A percentile compares a stretch with the other conserved stretches of the same genome.
Evolutionary conservation across 2,888 invertebrate genomes (phyloP).

Genomic region (Apamea monoglypha): DNA sequence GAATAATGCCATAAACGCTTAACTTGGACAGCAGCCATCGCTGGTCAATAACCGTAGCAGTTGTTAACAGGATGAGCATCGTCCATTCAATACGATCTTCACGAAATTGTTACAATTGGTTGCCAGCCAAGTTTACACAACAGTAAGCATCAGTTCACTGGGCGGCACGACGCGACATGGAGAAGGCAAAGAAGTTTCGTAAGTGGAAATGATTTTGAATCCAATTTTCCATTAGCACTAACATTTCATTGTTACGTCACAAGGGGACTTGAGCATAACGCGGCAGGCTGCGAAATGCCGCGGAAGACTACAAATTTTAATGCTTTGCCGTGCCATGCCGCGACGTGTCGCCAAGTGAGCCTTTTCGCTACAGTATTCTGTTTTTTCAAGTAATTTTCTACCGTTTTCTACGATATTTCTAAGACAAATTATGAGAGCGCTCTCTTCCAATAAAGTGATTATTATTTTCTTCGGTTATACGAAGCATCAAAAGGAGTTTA

Average conservation of each 20-base stretch:
- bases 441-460: neutral
- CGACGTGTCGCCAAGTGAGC: neutral
- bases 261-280: neutral
- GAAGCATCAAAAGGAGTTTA: neutral
- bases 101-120: conserved; percentile 28
- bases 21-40: conserved; percentile 29
- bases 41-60: neutral
- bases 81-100: conserved; percentile 8
- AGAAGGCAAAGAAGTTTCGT: neutral
- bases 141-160: neutral
- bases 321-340: neutral
- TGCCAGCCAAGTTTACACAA: conserved; percentile 15
- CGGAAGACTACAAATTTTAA: neutral
- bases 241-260: neutral
- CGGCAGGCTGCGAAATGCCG: neutral
- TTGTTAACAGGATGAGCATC: conserved; percentile 16
- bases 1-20: conserved; percentile 11
- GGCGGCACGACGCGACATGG: too few relatives aligned
- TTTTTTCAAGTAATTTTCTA: neutral
- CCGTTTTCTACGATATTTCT: neutral
- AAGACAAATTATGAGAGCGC: neutral
- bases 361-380: neutral
- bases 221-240: neutral
- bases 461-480: neutral
- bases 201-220: neutral